Evolutionary conservation across 1,140 invertebrate genomes (phyloP), one percentile per base, ranked within the genome.

Genomic region (Drosophila watanabei): DNA sequence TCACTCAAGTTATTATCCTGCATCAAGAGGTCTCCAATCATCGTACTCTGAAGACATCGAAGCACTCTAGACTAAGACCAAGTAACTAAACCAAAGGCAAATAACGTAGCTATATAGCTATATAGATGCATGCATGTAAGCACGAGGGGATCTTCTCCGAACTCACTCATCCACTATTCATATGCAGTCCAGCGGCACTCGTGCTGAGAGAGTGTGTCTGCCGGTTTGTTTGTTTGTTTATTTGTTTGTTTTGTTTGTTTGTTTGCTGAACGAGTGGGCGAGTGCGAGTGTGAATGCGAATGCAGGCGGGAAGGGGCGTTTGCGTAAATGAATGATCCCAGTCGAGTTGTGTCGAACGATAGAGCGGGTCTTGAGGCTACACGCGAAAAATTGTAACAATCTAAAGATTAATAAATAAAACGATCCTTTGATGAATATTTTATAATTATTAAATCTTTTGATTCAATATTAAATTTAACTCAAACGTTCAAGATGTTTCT

Each of bases 321-420:
- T 79, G 85, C 82, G 82, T 89, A 89, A 89, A 89, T 89, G 86
- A 89, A 90, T 89, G 87, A 89, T 83, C 59, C 46, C 66, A 81
- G 85, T 68, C 62, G 56, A 48, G 75, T 62, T 39, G 51, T 75
- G 84, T 79, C 61, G 54, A 41, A 65, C 24, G 37, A 18, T 33
- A 35, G 41, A 63, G n/a, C 41, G 46, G 14, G 58, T 63, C 59
- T 76, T 46, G 54, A 64, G 71, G n/a, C 14, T 49, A 28, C 63
- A 66, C 57, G 9, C 0, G 11, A 10, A 46, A 16, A 46, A 14
- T 37, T 5, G 13, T 6, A 16, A 14, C 35, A 14, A 39, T 39
- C 5, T 2, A 24, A 24, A 24, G 24, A 24, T 24, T 24, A 24
- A 24, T 24, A 24, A 24, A n/a, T n/a, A n/a, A n/a, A n/a, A n/a